Evolutionary conservation across 2,888 invertebrate genomes (phyloP).

Genomic region (Adelphocoris suturalis): DNA sequence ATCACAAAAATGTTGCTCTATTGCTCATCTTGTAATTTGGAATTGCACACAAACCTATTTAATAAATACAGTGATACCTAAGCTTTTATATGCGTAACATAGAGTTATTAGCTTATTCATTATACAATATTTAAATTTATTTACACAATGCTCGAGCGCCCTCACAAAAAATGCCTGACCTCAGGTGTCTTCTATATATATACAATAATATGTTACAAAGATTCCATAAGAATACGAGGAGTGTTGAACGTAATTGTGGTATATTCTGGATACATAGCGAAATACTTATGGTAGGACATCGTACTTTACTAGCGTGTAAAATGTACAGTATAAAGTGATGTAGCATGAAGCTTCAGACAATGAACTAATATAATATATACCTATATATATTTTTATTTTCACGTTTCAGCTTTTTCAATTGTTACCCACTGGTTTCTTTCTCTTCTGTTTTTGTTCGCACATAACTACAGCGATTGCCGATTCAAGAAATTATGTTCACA

Average conservation of each 20-base stretch:
- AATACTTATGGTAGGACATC: not conserved
- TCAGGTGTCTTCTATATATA: not conserved
- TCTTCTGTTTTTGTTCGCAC: too few relatives aligned
- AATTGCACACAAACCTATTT: constrained; percentile 50
- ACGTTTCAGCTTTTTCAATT: too few relatives aligned
- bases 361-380: too few relatives aligned
- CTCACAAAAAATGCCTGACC: constrained; percentile 34
- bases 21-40: constrained; percentile 51
- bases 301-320: not conserved
- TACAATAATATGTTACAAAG: constrained; percentile 20
- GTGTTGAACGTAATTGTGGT: constrained; percentile 5
- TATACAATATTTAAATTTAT: constrained; percentile 12
- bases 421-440: too few relatives aligned
- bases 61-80: constrained; percentile 56
- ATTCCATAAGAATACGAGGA: not conserved
- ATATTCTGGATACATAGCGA: not conserved
- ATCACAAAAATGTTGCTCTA: constrained; percentile 64
- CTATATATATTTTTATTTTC: too few relatives aligned
- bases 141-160: not conserved
- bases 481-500: too few relatives aligned
- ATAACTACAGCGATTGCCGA: too few relatives aligned
- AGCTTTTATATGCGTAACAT: constrained; percentile 44
- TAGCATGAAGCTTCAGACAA: too few relatives aligned
- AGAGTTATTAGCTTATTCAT: constrained; percentile 10
- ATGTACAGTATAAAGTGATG: too few relatives aligned